Evolutionary conservation across 2,888 invertebrate species (phyloP).

Genomic region (Eristalis arbustorum): DNA sequence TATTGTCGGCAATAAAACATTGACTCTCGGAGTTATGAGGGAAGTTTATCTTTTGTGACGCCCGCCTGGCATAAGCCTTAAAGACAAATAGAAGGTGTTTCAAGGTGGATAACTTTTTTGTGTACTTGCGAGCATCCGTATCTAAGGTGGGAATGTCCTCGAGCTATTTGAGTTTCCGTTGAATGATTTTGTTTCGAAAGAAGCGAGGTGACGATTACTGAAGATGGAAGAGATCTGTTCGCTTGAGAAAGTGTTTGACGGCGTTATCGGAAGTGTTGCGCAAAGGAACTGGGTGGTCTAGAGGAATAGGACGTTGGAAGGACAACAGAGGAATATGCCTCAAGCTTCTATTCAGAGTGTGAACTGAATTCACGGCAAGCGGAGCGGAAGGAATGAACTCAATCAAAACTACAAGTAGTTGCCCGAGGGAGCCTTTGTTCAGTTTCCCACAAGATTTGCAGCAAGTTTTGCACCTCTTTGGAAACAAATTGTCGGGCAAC

Average conservation of each 20-base stretch:
- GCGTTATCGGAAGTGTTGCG: too few relatives aligned
- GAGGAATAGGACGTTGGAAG: not conserved
- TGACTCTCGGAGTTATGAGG: conserved; percentile 36
- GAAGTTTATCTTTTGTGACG: conserved; percentile 60
- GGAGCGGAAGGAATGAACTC: not conserved
- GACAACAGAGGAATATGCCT: not conserved
- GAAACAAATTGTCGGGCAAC: not conserved
- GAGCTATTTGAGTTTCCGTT: conserved; percentile 13
- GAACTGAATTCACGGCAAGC: not conserved
- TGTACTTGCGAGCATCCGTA: conserved; percentile 18
- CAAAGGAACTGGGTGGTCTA: too few relatives aligned
- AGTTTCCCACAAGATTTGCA: not conserved
- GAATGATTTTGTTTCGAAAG: not conserved
- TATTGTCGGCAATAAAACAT: conserved; percentile 55
- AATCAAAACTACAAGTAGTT: not conserved
- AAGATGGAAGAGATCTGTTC: not conserved
- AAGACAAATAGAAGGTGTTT: conserved; percentile 55
- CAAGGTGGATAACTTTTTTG: conserved; percentile 32
- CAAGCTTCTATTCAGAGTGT: not conserved
- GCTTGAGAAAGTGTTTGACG: not conserved
- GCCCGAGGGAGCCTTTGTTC: not conserved
- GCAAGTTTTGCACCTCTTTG: not conserved
- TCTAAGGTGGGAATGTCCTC: conserved; percentile 29
- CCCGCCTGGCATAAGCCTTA: conserved; percentile 29
- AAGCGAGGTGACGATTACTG: not conserved